phyloP scores from a whole-genome alignment of 2,113 vertebrate species.

The human region GRCh38 chr2:160575001-160575500 shows the following conservation, averaged over 20 bases:
- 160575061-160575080: background rate
- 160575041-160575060: background rate
- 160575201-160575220: background rate
- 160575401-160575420: background rate
- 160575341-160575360: background rate
- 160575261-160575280: background rate
- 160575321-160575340: background rate
- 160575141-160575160: background rate
- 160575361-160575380: background rate
- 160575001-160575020: too few species aligned
- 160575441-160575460: background rate
- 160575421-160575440: background rate
- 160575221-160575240: background rate
- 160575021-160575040: background rate
- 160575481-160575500: too few species aligned
- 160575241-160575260: background rate
- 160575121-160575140: background rate
- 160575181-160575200: background rate
- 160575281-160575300: background rate
- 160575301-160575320: background rate
- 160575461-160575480: background rate
- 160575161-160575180: background rate
- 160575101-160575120: background rate
- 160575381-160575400: background rate
- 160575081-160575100: background rate